Base-by-base conservation (phyloP, 2,797 vertebrate genomes). In the Protonibea diacanthus region DNA sequence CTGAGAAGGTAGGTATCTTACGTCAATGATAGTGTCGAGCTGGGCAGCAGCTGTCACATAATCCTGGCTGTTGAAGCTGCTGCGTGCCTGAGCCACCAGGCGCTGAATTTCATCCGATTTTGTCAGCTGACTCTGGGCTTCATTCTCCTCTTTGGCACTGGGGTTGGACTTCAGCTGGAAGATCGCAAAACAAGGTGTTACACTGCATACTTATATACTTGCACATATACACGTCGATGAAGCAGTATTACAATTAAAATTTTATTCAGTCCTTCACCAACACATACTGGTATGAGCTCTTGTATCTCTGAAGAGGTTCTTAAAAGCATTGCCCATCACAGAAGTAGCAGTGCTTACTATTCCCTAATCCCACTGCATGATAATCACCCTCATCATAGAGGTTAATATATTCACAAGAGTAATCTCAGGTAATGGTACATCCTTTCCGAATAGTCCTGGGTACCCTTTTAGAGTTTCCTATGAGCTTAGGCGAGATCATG, bases 41-140 rank as follows among this genome's bases (percentile, higher is more conserved):
- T 95, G 94, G 63, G 89, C 84, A 60, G 95, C 94, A 45, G 97
- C 96, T 1, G 94, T 78, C 61, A 58, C 1, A 0, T 97, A 98
- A 88, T 99, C 97, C 48, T 93, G 86, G 66, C 74, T 84, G 42
- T 86, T 60, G 80, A 95, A 97, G 88, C 95, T 96, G 62, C 63
- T 80, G 18, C 86, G 91, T 0, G 96, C 96, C 80, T 97, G 92
- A 40, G 94, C 94, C 86, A 95, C 94, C 65, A 97, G 90, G 53
- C 95, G 96, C 88, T 99, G 97, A 71, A 99, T 95, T 90, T 99
- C 97, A 91, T 97, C 96, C 0, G 97, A 96, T 89, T 97, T 98
- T 21, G 77, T 88, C 82, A 99, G 94, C 83, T 96, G 98, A 86
- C 89, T 86, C 42, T 94, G 93, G 38, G 98, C 98, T 90, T 99